Percentiles rank a stretch among this genome's conserved stretches.
phyloP scores from a whole-genome alignment of 2,888 invertebrate genomes.

The Cataglyphis cursor region DNA sequence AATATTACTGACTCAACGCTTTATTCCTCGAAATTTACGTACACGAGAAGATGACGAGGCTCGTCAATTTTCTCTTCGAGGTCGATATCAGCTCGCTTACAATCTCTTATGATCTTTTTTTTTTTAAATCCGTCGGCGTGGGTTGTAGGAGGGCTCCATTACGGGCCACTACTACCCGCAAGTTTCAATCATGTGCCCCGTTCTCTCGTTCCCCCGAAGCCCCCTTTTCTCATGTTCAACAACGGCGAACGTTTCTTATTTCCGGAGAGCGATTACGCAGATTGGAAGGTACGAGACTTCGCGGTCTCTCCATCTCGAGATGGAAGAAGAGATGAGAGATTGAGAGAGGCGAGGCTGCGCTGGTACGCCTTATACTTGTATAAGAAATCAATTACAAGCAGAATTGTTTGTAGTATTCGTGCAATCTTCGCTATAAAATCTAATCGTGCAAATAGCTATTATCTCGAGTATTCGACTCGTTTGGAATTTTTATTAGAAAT shows the following conservation, averaged over 20 bases:
- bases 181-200: conserved; percentile 53
- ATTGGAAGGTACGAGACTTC: conserved; percentile 75
- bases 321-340: conserved; percentile 66
- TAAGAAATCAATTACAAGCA: conserved; percentile 63
- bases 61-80: conserved; percentile 12
- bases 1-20: neutral
- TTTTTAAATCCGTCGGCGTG: conserved; percentile 7
- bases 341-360: conserved; percentile 54
- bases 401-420: conserved; percentile 24
- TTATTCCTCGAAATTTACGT: neutral
- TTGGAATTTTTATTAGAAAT: conserved; percentile 18
- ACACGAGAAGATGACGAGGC: conserved; percentile 17
- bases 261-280: conserved; percentile 76
- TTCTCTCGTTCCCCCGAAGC: conserved; percentile 12
- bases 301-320: conserved; percentile 51
- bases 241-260: conserved; percentile 72
- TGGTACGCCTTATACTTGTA: conserved; percentile 9
- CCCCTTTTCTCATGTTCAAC: conserved; percentile 34
- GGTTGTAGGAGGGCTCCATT: conserved; percentile 63
- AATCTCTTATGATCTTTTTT: conserved; percentile 18
- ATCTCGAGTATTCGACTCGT: conserved; percentile 48
- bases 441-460: conserved; percentile 64
- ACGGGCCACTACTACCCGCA: conserved; percentile 42
- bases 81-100: conserved; percentile 22
- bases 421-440: conserved; percentile 22